Evolutionary conservation across 2,888 invertebrate species (phyloP), one percentile per base, ranked within the genome.

Genomic region (Amblyjoppa fuscipennis): DNA sequence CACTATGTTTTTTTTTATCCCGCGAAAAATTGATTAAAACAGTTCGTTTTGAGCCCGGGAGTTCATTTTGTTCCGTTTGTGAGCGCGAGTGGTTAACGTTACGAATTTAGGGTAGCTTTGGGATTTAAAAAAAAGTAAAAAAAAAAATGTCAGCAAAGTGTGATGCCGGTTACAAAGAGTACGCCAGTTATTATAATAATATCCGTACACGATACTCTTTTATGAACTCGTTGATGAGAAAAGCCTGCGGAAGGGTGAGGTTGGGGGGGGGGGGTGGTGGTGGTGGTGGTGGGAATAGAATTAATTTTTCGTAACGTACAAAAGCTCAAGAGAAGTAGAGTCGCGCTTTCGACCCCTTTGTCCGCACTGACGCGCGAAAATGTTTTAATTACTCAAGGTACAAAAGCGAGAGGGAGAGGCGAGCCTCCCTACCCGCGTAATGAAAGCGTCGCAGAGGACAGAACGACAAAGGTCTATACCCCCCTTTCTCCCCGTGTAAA

Each of bases 341-440:
- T 68, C 75, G 78, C 59, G 73, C 66, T 74, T 79, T 61, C 20
- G 59, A 34, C 70, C 20, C 53, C 61, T 70, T 66, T 66, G 82
- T 81, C 78, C 69, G 81, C 59, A 73, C 76, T 59, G 49, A 61
- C 68, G 76, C 70, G 38, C 66, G 56, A 89, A 91, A 91, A 91
- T 91, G 91, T 91, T 91, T 91, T 91, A 91, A 91, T 91, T 91
- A 91, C 91, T 91, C 89, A 89, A 89, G 86, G 90, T 81, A 91
- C 91, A 91, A 91, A 91, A 90, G 91, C 87, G 81, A 81, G 78
- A 82, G 75, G 49, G 38, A 78, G 77, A 34, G 16, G 20, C n/a
- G 64, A 31, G 70, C 28, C 56, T 74, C 25, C 45, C 59, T 69
- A 38, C 66, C 70, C 59, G 45, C 79, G 68, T 68, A 53, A 87